A percentile compares a stretch with the other conserved stretches of the same genome.
Evolutionary conservation across 2,113 vertebrate genomes (phyloP).

Genomic region (Alouatta palliata): DNA sequence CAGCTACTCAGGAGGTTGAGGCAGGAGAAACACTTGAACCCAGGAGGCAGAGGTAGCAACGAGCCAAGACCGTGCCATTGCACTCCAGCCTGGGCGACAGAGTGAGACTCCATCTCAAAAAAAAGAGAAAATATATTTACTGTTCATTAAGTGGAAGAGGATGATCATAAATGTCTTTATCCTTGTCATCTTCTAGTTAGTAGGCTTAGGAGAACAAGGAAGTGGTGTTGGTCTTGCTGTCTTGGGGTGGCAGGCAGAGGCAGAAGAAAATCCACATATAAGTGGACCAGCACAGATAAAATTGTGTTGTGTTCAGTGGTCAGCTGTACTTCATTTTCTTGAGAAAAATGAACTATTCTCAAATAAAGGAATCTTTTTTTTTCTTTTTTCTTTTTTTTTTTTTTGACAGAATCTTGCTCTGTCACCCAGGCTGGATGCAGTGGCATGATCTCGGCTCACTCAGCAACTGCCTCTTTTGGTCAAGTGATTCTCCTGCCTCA

Average conservation of each 20-base stretch:
- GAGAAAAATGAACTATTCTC: constrained; percentile 10
- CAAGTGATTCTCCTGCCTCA: too few species aligned
- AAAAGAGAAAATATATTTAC: not conserved
- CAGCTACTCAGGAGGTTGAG: too few species aligned
- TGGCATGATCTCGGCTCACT: too few species aligned
- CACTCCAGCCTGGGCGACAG: too few species aligned
- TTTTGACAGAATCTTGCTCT: too few species aligned
- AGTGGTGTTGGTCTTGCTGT: not conserved
- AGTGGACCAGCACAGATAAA: not conserved
- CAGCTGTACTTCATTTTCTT: constrained; percentile 33
- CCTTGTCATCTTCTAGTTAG: not conserved
- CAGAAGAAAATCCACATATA: not conserved
- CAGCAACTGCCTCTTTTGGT: too few species aligned
- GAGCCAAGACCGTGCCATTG: too few species aligned
- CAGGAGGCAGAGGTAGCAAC: too few species aligned
- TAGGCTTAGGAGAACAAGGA: not conserved
- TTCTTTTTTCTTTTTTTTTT: too few species aligned
- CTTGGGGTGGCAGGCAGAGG: not conserved
- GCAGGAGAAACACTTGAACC: too few species aligned
- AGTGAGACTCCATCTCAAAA: too few species aligned
- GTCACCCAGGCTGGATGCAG: too few species aligned
- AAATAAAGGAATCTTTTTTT: not conserved
- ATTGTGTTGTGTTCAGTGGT: not conserved
- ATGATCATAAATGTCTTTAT: not conserved
- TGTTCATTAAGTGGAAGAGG: not conserved